Conservation (phyloP, 2,888 invertebrate species). For the Euphydryas editha region DNA sequence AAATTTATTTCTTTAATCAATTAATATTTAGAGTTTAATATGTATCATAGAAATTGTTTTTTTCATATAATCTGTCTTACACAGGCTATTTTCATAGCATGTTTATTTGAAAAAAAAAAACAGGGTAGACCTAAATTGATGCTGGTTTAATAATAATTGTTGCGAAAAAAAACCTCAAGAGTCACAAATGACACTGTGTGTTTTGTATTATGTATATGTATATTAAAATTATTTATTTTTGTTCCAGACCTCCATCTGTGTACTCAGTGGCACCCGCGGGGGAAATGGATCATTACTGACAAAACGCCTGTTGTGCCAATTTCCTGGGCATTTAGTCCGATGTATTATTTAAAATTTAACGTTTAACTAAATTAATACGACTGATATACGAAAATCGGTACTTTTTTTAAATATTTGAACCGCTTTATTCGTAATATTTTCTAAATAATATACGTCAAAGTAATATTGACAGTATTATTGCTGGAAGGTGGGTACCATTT, state of each 20-base stretch:
- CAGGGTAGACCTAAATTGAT: too few relatives aligned
- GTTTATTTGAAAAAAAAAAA: too few relatives aligned
- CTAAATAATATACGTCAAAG: conserved; percentile 10
- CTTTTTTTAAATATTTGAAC: conserved; percentile 27
- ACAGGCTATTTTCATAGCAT: too few relatives aligned
- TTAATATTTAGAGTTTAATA: too few relatives aligned
- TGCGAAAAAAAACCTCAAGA: too few relatives aligned
- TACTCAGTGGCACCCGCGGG: conserved; percentile 73
- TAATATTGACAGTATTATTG: conserved; percentile 34
- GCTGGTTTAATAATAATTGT: too few relatives aligned
- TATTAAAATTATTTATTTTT: neutral
- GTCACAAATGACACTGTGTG: neutral
- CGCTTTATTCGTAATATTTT: conserved; percentile 27
- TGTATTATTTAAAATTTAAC: conserved; percentile 24
- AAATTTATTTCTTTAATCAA: too few relatives aligned
- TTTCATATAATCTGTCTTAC: too few relatives aligned
- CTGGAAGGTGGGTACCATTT: conserved; percentile 30
- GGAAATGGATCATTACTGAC: conserved; percentile 76
- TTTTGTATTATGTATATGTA: neutral
- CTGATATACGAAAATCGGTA: conserved; percentile 55
- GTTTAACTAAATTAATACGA: conserved; percentile 47
- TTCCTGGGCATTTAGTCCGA: conserved; percentile 49
- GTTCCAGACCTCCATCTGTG: conserved; percentile 74
- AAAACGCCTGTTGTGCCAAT: conserved; percentile 61
- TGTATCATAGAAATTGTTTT: too few relatives aligned